phyloP scores from a whole-genome alignment of 2,113 vertebrate genomes.

The Phainopepla nitens region DNA sequence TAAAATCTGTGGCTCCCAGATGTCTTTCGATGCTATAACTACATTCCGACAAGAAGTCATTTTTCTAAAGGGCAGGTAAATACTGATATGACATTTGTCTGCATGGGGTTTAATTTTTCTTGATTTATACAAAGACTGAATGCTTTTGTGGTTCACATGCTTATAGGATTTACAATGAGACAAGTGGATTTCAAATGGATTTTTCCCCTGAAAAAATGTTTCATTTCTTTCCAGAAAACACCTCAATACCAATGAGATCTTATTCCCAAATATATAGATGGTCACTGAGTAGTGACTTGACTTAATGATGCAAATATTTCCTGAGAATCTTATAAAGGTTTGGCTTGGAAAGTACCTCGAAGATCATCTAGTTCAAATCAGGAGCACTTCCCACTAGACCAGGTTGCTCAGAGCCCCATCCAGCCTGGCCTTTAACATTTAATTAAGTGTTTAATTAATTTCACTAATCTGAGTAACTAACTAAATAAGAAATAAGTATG shows the following conservation, averaged over 20 bases:
- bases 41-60: constrained; percentile 79
- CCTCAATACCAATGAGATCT: background rate
- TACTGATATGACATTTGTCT: background rate
- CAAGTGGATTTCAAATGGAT: background rate
- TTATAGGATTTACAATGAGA: background rate
- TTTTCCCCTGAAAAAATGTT: background rate
- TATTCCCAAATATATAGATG: background rate
- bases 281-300: background rate
- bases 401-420: background rate
- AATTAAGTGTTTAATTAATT: background rate
- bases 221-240: background rate
- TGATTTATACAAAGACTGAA: background rate
- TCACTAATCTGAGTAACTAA: background rate
- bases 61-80: constrained; percentile 92
- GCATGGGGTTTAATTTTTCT: background rate
- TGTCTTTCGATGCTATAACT: constrained; percentile 82
- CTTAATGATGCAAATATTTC: background rate
- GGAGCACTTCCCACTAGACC: background rate
- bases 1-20: constrained; percentile 73
- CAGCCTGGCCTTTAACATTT: background rate
- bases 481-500: background rate
- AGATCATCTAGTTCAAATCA: background rate
- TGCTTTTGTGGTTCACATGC: background rate
- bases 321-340: background rate
- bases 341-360: background rate